These are phyloP conservation scores for Watsonalla binaria DNA, from an alignment of 2,888 invertebrate genomes.

Conservation along the genomic window DNA sequence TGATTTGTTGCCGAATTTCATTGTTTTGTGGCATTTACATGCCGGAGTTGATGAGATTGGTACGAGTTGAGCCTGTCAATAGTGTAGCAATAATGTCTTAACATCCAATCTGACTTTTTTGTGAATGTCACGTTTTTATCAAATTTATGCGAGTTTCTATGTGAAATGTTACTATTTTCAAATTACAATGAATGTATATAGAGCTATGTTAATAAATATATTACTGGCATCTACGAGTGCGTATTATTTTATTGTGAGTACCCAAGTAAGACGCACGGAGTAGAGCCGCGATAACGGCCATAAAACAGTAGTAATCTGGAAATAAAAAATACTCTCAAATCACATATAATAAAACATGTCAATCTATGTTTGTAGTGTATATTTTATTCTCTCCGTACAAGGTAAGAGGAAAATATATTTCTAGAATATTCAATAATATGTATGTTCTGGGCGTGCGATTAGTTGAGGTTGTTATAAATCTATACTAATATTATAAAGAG, in stretches of 20 bases:
- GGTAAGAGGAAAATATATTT: background rate
- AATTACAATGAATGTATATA: constrained; percentile 75
- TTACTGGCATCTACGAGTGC: constrained; percentile 53
- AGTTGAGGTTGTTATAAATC: no score
- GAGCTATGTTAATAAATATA: constrained; percentile 76
- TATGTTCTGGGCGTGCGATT: no score
- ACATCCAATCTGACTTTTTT: constrained; percentile 62
- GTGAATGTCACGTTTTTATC: constrained; percentile 60
- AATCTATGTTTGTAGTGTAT: background rate
- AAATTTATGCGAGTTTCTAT: constrained; percentile 67
- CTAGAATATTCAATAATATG: no score
- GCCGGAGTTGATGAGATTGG: constrained; percentile 27
- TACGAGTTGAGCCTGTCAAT: constrained; percentile 29
- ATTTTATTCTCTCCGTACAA: background rate
- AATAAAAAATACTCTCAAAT: background rate
- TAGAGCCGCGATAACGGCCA: constrained; percentile 3
- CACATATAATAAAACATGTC: background rate
- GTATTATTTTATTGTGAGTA: constrained; percentile 29
- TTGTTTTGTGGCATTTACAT: constrained; percentile 44
- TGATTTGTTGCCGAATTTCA: constrained; percentile 45
- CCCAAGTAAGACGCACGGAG: constrained; percentile 1
- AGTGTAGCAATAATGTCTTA: constrained; percentile 44
- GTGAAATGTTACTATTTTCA: constrained; percentile 71
- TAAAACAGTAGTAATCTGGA: constrained; percentile 9
- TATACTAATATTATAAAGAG: no score